phyloP scores from a whole-genome alignment of 1,140 invertebrate genomes.

The Drosophila tani region DNA sequence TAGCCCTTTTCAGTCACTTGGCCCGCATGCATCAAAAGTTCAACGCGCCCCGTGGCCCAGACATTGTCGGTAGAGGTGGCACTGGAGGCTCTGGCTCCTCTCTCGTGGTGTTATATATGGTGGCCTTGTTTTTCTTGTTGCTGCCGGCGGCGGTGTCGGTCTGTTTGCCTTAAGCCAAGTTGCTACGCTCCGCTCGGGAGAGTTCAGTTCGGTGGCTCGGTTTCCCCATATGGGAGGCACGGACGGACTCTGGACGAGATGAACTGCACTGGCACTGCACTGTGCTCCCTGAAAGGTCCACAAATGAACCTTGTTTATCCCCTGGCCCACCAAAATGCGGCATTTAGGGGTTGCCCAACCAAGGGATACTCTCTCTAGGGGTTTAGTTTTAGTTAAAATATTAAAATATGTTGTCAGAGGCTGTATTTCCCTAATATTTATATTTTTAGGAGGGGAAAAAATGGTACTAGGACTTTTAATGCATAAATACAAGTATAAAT shows the following conservation, averaged over 20 bases:
- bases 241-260: slow-evolving; percentile 23
- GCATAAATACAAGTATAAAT: background rate
- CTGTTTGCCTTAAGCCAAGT: slow-evolving; percentile 60
- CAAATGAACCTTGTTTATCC: slow-evolving; percentile 28
- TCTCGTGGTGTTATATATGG: slow-evolving; percentile 11
- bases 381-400: too few species aligned
- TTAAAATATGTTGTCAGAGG: background rate
- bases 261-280: slow-evolving; percentile 25
- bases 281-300: background rate
- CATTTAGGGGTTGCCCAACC: background rate
- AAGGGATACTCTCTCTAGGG: background rate
- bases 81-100: slow-evolving; percentile 19
- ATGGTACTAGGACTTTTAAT: background rate
- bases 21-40: slow-evolving; percentile 75
- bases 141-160: slow-evolving; percentile 28
- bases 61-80: slow-evolving; percentile 49
- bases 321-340: background rate
- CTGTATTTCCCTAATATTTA: too few species aligned
- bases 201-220: background rate
- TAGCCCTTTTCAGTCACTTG: slow-evolving; percentile 66
- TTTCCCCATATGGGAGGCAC: slow-evolving; percentile 23
- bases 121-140: slow-evolving; percentile 4
- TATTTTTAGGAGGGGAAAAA: background rate
- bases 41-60: slow-evolving; percentile 64
- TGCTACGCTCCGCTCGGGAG: background rate